Conservation (phyloP, 2,113 vertebrate species). For the Falco punctatus region DNA sequence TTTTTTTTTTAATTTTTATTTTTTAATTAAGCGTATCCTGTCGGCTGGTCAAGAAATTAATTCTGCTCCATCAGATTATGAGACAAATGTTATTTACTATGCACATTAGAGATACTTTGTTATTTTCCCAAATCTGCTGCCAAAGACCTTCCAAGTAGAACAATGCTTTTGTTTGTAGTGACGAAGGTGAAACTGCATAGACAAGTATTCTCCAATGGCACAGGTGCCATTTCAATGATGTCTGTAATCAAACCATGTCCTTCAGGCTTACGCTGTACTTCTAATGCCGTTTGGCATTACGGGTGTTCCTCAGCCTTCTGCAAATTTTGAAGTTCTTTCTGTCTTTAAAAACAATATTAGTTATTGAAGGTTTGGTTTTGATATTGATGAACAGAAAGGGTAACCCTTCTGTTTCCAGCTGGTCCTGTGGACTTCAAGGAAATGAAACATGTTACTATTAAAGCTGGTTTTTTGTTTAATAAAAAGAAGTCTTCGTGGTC, state of each 20-base stretch:
- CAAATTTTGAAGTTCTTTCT: background rate
- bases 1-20: no score
- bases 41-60: conserved; percentile 55
- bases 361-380: background rate
- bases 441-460: background rate
- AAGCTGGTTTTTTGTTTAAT: background rate
- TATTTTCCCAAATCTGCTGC: conserved; percentile 66
- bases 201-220: background rate
- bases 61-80: conserved; percentile 51
- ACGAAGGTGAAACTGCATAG: conserved; percentile 47
- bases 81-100: conserved; percentile 20
- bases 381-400: background rate
- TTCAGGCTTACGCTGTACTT: background rate
- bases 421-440: background rate
- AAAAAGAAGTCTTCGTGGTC: background rate
- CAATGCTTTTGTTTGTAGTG: conserved; percentile 65
- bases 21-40: conserved; percentile 55
- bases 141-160: conserved; percentile 57
- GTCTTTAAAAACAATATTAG: background rate
- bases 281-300: background rate
- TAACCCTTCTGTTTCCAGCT: background rate
- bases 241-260: background rate
- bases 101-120: conserved; percentile 29
- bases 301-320: background rate
- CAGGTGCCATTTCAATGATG: background rate